Percentiles rank a stretch among this genome's conserved stretches.
phyloP scores from a whole-genome alignment of 37 sponge, comb jelly and placozoan genomes.

The Lycopodina hypogea region DNA sequence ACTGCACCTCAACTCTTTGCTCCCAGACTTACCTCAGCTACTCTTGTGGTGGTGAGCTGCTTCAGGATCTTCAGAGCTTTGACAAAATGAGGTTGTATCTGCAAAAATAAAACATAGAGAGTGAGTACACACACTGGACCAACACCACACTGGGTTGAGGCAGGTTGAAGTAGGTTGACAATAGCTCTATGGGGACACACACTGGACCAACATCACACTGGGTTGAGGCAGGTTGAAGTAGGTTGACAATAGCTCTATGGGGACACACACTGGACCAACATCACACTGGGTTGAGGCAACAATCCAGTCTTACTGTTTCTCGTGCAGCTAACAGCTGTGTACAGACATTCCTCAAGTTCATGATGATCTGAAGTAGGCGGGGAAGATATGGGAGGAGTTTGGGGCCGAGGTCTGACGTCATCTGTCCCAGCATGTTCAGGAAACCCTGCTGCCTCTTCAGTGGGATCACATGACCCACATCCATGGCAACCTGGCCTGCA shows the following conservation, averaged over 20 bases:
- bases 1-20: too few relatives aligned
- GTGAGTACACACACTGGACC: neutral
- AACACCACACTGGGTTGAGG: neutral
- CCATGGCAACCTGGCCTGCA: neutral
- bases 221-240: too few relatives aligned
- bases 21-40: slow-evolving; percentile 56
- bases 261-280: too few relatives aligned
- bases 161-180: too few relatives aligned
- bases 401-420: slow-evolving; percentile 46
- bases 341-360: slow-evolving; percentile 14
- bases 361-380: slow-evolving; percentile 23
- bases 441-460: slow-evolving; percentile 79
- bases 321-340: slow-evolving; percentile 46
- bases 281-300: too few relatives aligned
- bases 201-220: neutral
- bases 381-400: slow-evolving; percentile 39
- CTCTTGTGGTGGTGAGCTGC: slow-evolving; percentile 40
- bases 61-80: slow-evolving; percentile 49
- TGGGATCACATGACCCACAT: slow-evolving; percentile 47
- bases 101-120: neutral
- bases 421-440: slow-evolving; percentile 52
- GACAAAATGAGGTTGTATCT: slow-evolving; percentile 55
- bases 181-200: too few relatives aligned
- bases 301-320: slow-evolving; percentile 13
- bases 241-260: too few relatives aligned